phyloP scores from a whole-genome alignment of 2,888 invertebrate species.

The Molorchus minor region DNA sequence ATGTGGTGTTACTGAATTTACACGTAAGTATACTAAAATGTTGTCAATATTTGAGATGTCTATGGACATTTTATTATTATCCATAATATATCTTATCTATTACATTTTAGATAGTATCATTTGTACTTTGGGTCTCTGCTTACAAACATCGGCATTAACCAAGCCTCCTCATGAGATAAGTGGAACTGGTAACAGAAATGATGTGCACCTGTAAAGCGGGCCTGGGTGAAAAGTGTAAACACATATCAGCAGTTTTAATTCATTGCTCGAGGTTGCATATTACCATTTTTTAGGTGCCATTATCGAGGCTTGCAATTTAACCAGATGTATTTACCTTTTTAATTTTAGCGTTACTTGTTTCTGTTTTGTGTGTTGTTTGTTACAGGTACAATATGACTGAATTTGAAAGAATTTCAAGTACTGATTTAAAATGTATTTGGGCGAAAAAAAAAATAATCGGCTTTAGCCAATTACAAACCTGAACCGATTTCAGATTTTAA shows the following conservation, averaged over 20 bases:
- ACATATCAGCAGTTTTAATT: background rate
- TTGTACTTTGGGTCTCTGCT: background rate
- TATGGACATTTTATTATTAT: too few species aligned
- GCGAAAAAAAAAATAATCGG: background rate
- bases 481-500: slow-evolving; percentile 1
- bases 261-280: slow-evolving; percentile 1
- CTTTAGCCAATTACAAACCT: slow-evolving; percentile 2
- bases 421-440: background rate
- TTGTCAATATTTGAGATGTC: too few species aligned
- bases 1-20: background rate
- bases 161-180: background rate
- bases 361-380: background rate
- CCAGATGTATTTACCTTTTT: background rate
- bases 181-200: background rate
- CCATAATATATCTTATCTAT: too few species aligned
- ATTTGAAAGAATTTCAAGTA: background rate
- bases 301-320: slow-evolving; percentile 1
- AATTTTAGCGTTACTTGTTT: background rate
- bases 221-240: slow-evolving; percentile 1
- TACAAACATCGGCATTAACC: background rate
- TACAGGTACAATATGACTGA: slow-evolving; percentile 1
- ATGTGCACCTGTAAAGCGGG: slow-evolving; percentile 1
- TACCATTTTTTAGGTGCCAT: background rate
- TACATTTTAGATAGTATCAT: too few species aligned
- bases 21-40: background rate